Conservation (phyloP, 2,797 vertebrate genomes). For the Argya squamiceps region DNA sequence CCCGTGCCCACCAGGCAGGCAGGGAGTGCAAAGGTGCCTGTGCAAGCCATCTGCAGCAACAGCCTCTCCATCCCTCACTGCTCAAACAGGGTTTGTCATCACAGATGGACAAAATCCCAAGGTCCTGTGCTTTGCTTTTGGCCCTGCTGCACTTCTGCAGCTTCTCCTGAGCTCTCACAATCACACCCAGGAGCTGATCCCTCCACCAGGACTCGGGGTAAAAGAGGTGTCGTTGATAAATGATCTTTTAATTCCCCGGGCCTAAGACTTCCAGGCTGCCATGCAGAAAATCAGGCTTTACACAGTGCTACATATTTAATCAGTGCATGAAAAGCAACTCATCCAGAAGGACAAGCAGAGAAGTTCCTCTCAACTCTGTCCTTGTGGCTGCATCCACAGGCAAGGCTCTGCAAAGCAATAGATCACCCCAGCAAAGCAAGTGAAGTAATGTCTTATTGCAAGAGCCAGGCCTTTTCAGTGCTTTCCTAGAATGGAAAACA, state of each 20-base stretch:
- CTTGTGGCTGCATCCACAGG: background rate
- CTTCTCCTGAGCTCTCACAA: fast-evolving
- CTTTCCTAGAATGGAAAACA: background rate
- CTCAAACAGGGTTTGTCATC: background rate
- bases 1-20: background rate
- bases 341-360: background rate
- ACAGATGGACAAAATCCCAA: background rate
- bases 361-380: background rate
- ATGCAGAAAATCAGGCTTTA: background rate
- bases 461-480: background rate
- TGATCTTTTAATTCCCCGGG: background rate
- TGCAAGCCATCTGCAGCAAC: background rate
- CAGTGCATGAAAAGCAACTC: background rate
- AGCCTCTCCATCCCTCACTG: background rate
- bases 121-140: background rate
- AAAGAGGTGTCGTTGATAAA: background rate
- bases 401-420: background rate
- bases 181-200: background rate
- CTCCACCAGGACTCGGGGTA: background rate
- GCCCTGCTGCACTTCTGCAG: background rate
- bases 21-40: background rate
- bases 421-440: background rate
- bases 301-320: background rate
- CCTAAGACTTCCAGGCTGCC: background rate
- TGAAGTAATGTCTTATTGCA: background rate